Evolutionary conservation across 2,888 invertebrate genomes (phyloP).

Genomic region (Cynaeus angustus): DNA sequence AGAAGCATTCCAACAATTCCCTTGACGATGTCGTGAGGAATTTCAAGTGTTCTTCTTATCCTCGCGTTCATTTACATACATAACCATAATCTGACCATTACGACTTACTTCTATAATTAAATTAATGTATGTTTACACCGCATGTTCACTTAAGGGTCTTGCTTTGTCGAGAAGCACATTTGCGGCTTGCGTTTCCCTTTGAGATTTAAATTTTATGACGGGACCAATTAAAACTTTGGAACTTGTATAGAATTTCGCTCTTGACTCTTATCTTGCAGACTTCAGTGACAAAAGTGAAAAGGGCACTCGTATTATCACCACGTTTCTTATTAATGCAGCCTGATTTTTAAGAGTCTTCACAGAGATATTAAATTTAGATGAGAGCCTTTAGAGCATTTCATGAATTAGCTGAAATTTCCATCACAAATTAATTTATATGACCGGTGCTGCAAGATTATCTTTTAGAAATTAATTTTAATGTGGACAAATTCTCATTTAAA

Average conservation of each 20-base stretch:
- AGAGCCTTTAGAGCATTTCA: not conserved
- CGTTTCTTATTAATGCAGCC: conserved; percentile 10
- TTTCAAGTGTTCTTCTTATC: conserved; percentile 35
- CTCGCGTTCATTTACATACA: conserved; percentile 48
- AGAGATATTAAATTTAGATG: conserved; percentile 17
- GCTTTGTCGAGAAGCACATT: conserved; percentile 5
- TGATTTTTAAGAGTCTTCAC: not conserved
- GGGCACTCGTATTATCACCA: not conserved
- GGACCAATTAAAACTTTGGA: conserved; percentile 20
- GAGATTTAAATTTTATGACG: conserved; percentile 36
- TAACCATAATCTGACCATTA: conserved; percentile 52
- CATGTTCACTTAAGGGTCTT: conserved; percentile 33
- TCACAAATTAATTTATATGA: not conserved
- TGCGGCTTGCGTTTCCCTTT: conserved; percentile 28
- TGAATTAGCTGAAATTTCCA: conserved; percentile 5
- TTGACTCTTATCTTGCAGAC: not conserved
- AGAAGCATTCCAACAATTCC: conserved; percentile 24
- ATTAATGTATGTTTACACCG: conserved; percentile 48
- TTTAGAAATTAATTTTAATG: too few species aligned
- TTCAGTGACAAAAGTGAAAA: not conserved
- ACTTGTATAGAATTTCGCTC: conserved; percentile 17
- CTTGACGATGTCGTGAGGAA: conserved; percentile 25
- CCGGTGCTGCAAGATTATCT: too few species aligned
- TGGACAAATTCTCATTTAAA: too few species aligned
- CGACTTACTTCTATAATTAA: conserved; percentile 52